Percentiles rank a stretch among this genome's conserved stretches.
Conservation (phyloP, 2,888 invertebrate genomes). For the Leptopterna dolabrata region DNA sequence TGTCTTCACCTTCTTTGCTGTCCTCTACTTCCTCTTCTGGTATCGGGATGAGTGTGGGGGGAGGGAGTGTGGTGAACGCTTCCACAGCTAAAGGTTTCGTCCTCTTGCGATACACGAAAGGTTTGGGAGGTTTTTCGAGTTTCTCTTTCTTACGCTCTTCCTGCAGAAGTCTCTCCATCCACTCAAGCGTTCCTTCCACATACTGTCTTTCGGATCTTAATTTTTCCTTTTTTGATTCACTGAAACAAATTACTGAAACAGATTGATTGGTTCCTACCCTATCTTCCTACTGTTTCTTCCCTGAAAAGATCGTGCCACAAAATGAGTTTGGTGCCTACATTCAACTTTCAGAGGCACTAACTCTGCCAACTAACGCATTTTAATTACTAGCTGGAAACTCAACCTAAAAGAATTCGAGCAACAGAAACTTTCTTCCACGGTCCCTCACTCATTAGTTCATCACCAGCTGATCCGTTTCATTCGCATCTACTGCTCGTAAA, state of each 20-base stretch:
- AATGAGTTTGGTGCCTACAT: too few species aligned
- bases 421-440: not conserved
- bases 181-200: slow-evolving; percentile 33
- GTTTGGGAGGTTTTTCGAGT: not conserved
- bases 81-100: not conserved
- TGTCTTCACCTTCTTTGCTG: not conserved
- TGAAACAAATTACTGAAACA: not conserved
- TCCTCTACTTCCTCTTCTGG: slow-evolving; percentile 10
- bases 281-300: too few species aligned
- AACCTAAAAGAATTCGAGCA: not conserved
- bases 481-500: too few species aligned
- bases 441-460: too few species aligned
- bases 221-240: not conserved
- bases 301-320: too few species aligned
- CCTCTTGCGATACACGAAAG: not conserved
- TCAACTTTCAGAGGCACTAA: too few species aligned
- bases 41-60: not conserved
- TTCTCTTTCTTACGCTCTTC: slow-evolving; percentile 27
- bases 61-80: not conserved
- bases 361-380: too few species aligned
- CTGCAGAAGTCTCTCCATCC: slow-evolving; percentile 45
- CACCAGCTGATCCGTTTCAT: too few species aligned
- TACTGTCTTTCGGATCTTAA: not conserved
- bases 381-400: not conserved
- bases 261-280: too few species aligned